Evolutionary conservation across 2,888 invertebrate species (phyloP).

Genomic region (Sarcophaga variegata): DNA sequence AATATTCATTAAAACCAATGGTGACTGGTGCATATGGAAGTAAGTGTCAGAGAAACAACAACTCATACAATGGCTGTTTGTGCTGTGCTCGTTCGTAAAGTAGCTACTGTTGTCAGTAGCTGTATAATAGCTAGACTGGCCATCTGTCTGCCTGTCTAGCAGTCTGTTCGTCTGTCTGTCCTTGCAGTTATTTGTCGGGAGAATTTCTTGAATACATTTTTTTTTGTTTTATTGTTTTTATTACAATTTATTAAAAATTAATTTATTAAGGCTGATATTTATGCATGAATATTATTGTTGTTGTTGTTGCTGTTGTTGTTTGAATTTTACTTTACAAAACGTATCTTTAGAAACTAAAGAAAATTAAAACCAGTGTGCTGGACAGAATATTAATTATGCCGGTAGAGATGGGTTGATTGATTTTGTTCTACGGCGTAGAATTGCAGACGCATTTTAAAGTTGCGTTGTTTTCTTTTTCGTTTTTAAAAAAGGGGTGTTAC

Average conservation of each 20-base stretch:
- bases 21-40: background rate
- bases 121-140: background rate
- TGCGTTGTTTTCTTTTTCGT: background rate
- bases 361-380: constrained; percentile 17
- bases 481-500: constrained; percentile 38
- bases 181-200: constrained; percentile 7
- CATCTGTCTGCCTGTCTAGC: constrained; percentile 8
- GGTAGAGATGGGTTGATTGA: background rate
- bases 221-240: constrained; percentile 23
- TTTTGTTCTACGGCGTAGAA: background rate
- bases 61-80: background rate
- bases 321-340: background rate
- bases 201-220: constrained; percentile 35
- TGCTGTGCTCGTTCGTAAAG: background rate
- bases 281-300: background rate
- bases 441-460: background rate
- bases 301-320: background rate
- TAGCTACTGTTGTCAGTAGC: background rate
- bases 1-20: constrained; percentile 58
- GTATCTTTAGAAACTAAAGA: constrained; percentile 3
- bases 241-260: constrained; percentile 61
- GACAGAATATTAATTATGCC: constrained; percentile 47
- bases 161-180: background rate
- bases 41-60: background rate
- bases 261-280: constrained; percentile 56